These are phyloP conservation scores for Neolamprologus falcicula DNA, from an alignment of 2,113 vertebrate genomes.

Conservation along the genomic window DNA sequence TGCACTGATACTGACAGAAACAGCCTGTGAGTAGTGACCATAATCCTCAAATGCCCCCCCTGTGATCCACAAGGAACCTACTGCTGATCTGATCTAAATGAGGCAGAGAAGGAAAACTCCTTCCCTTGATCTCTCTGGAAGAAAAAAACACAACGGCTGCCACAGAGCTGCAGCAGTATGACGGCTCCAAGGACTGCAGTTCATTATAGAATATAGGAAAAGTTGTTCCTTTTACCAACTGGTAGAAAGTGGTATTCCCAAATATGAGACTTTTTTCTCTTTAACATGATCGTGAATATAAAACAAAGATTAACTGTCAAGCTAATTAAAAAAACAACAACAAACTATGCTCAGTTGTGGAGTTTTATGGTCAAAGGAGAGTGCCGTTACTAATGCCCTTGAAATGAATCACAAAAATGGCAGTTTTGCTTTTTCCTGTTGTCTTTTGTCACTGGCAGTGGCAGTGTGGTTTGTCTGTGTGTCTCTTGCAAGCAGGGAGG, in stretches of 20 bases:
- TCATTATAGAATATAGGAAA: background rate
- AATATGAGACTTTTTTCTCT: background rate
- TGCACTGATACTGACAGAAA: background rate
- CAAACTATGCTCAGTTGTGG: background rate
- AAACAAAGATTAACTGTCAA: background rate
- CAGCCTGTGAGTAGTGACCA: conserved; percentile 10
- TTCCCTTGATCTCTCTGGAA: conserved; percentile 8
- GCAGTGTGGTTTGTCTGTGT: background rate
- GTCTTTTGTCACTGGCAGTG: background rate
- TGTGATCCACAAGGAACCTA: conserved; percentile 22
- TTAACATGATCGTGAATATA: background rate
- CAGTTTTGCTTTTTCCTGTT: conserved; percentile 2
- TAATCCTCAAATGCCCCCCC: conserved; percentile 29
- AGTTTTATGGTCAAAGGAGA: background rate
- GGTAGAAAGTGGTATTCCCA: background rate
- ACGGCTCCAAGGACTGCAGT: background rate
- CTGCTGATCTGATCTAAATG: conserved; percentile 39
- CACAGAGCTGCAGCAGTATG: background rate
- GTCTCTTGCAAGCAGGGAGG: background rate
- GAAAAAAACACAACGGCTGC: background rate
- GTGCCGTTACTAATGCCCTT: background rate
- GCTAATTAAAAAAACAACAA: rapidly evolving
- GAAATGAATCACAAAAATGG: background rate
- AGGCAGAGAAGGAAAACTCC: conserved; percentile 21
- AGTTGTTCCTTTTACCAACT: background rate